These are phyloP conservation scores for Ctenosaura bakeri DNA, from an alignment of 2,797 vertebrate species.

Conservation along the genomic window DNA sequence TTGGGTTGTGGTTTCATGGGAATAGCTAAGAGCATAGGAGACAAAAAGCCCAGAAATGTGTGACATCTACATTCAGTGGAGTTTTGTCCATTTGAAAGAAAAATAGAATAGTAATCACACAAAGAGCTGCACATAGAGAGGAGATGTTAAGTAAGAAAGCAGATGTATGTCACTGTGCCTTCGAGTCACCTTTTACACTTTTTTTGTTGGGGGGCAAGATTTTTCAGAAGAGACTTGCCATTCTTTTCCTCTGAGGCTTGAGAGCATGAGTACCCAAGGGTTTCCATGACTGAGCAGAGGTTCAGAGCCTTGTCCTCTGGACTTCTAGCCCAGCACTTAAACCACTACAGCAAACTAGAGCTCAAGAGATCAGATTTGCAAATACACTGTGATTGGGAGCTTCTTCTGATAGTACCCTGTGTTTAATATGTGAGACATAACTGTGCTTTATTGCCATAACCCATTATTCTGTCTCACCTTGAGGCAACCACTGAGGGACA, in stretches of 20 bases:
- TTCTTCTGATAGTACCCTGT: not conserved
- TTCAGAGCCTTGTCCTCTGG: too few species aligned
- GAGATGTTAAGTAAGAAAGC: not conserved
- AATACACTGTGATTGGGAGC: not conserved
- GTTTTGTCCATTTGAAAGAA: not conserved
- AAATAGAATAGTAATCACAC: not conserved
- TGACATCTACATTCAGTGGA: not conserved
- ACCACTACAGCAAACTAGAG: not conserved
- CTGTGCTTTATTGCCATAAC: not conserved
- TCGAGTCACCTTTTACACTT: too few species aligned
- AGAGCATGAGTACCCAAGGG: too few species aligned
- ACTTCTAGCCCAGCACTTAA: too few species aligned
- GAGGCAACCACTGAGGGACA: not conserved
- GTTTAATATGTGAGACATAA: not conserved
- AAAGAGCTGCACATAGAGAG: not conserved
- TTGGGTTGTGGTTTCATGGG: constrained; percentile 3
- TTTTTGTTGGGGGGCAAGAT: too few species aligned
- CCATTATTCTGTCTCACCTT: not conserved
- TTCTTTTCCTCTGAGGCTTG: too few species aligned
- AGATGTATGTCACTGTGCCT: not conserved
- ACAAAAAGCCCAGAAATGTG: not conserved
- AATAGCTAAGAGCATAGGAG: not conserved
- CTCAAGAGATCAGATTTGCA: not conserved
- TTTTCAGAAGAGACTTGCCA: too few species aligned
- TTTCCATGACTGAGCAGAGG: too few species aligned